Evolutionary conservation across 1,140 invertebrate genomes (phyloP).

Genomic region (Panagrolaimus sp.): DNA sequence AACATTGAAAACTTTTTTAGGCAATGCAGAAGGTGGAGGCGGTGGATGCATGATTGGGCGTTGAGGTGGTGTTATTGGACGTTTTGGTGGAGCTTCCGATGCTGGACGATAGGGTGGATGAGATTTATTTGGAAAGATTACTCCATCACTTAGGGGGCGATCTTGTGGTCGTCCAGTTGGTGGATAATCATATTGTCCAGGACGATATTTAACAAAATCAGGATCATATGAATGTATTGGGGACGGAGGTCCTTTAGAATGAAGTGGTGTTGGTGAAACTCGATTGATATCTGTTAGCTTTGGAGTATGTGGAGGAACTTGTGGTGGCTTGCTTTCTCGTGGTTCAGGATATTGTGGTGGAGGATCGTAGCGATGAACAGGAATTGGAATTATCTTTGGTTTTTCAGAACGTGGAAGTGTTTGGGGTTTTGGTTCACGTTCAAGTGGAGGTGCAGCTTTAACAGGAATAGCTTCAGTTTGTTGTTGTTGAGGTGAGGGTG

Average conservation of each 20-base stretch:
- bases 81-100: too few species aligned
- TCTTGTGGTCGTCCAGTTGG: too few species aligned
- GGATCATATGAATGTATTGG: neutral
- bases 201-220: conserved; percentile 1
- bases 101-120: too few species aligned
- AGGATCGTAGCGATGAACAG: neutral
- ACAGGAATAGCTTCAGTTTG: too few species aligned
- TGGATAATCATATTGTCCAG: neutral
- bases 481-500: too few species aligned
- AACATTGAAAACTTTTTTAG: too few species aligned
- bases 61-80: too few species aligned
- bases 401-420: neutral
- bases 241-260: neutral
- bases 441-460: too few species aligned
- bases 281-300: neutral
- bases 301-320: neutral
- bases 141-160: too few species aligned
- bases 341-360: neutral
- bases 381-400: neutral
- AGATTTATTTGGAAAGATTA: too few species aligned
- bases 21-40: neutral
- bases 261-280: neutral
- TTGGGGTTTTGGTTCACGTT: too few species aligned
- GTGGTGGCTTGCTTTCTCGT: neutral
- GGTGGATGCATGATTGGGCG: neutral